These are phyloP conservation scores for Eupleurogrammus muticus DNA, from an alignment of 2,797 vertebrate genomes.

Conservation along the genomic window DNA sequence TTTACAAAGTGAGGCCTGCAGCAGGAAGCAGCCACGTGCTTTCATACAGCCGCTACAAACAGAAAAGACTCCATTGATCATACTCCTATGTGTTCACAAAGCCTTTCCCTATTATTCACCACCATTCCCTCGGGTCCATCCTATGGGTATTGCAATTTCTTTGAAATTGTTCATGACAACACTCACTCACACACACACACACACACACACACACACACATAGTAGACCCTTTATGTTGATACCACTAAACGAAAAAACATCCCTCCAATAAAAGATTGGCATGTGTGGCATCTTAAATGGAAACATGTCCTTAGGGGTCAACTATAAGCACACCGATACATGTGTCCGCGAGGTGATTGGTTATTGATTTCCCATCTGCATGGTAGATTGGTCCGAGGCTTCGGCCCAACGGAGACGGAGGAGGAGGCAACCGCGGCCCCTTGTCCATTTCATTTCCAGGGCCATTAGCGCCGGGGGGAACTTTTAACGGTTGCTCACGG, in stretches of 20 bases:
- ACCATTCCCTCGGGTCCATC: slow-evolving; percentile 38
- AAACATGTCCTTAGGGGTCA: slow-evolving; percentile 64
- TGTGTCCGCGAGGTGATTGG: slow-evolving; percentile 69
- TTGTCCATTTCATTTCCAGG: slow-evolving; percentile 52
- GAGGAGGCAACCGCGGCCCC: slow-evolving; percentile 27
- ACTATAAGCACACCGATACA: slow-evolving; percentile 50
- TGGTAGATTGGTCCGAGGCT: slow-evolving; percentile 44
- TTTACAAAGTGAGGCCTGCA: slow-evolving; percentile 63
- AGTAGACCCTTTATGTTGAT: slow-evolving; percentile 1
- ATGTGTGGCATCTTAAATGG: slow-evolving; percentile 32
- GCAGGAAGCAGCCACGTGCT: slow-evolving; percentile 38
- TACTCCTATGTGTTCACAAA: slow-evolving; percentile 35
- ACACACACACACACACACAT: slow-evolving; percentile 1
- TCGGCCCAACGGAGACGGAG: slow-evolving; percentile 44
- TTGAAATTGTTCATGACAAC: slow-evolving; percentile 33
- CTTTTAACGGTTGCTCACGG: slow-evolving; percentile 26
- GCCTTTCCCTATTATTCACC: slow-evolving; percentile 43
- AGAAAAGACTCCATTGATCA: slow-evolving; percentile 64
- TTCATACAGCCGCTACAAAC: slow-evolving; percentile 49
- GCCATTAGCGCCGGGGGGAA: slow-evolving; percentile 45
- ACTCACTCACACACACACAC: neutral
- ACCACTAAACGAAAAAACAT: slow-evolving; percentile 15
- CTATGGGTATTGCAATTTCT: slow-evolving; percentile 32
- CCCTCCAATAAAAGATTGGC: slow-evolving; percentile 4
- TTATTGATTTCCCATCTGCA: slow-evolving; percentile 75